These are phyloP conservation scores for Danaus chrysippus DNA, from an alignment of 2,888 invertebrate genomes.

Conservation along the genomic window DNA sequence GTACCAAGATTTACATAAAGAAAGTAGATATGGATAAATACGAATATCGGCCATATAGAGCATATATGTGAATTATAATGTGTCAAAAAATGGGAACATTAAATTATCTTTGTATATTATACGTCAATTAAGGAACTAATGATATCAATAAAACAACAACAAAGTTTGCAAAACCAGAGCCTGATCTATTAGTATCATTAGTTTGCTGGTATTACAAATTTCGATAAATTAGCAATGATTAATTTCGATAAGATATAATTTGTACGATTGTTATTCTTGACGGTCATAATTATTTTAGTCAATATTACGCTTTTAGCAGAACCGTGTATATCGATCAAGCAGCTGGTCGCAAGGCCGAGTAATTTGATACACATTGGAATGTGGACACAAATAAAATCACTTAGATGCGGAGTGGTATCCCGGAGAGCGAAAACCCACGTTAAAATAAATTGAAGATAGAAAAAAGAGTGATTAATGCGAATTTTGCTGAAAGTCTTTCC, in stretches of 20 bases:
- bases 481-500: constrained; percentile 28
- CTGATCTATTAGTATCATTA: constrained; percentile 6
- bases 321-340: constrained; percentile 69
- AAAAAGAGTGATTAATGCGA: constrained; percentile 35
- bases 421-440: constrained; percentile 50
- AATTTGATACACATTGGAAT: constrained; percentile 77
- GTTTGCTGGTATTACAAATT: constrained; percentile 1
- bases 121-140: no score
- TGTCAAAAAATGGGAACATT: no score
- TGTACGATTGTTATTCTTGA: constrained; percentile 20
- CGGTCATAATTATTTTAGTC: constrained; percentile 39
- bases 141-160: no score
- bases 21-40: constrained; percentile 52
- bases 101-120: no score
- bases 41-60: constrained; percentile 22
- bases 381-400: constrained; percentile 79
- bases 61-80: no score
- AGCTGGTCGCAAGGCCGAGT: constrained; percentile 66
- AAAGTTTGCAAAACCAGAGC: no score
- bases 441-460: constrained; percentile 37
- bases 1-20: constrained; percentile 71
- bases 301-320: constrained; percentile 59
- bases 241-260: constrained; percentile 9
- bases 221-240: constrained; percentile 1
- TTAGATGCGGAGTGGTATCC: constrained; percentile 73